Evolutionary conservation across 2,113 vertebrate genomes (phyloP), one percentile per base, ranked within the genome.

Genomic region (Dicaeum eximium): DNA sequence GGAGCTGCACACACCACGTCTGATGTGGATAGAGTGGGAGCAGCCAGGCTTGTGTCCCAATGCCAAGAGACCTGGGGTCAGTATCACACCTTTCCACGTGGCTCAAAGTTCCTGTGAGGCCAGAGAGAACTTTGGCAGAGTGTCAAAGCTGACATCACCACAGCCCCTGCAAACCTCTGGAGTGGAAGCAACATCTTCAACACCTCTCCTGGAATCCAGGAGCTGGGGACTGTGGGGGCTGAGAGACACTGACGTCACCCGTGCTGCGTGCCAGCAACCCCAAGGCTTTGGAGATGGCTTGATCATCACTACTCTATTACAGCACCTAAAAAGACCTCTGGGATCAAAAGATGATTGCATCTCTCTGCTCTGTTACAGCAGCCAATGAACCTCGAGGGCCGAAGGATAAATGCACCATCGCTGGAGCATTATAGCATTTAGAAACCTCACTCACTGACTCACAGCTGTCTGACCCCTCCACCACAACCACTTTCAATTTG

Each of bases 281-380:
- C 72, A 80, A 60, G 73, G 82, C 87, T 95, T 87, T 20, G 27
- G 88, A 86, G 92, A 87, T 30, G 4, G 87, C 70, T 95, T 91
- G 94, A 94, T 95, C 77, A 94, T 96, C 82, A 78, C 73, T 56
- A 77, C 67, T 93, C 45, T 77, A 65, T 96, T 95, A 95, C 2
- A 84, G 86, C 77, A 95, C 95, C 95, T 94, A 88, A 96, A 95
- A 95, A 91, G 94, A 86, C 94, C 92, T 95, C 83, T 78, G 92
- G 91, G 94, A 95, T 92, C 7, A 0, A 72, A 84, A 89, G 53
- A 93, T 93, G 94, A 93, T 94, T 95, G 80, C 83, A 91, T 95
- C 89, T 95, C 78, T 90, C 69, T 90, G 91, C 86, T 95, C 90
- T 88, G 9, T 95, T 96, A 95, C 87, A 92, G 56, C 81, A 94